phyloP scores from a whole-genome alignment of 1,140 invertebrate species.

The Listronotus oregonensis region DNA sequence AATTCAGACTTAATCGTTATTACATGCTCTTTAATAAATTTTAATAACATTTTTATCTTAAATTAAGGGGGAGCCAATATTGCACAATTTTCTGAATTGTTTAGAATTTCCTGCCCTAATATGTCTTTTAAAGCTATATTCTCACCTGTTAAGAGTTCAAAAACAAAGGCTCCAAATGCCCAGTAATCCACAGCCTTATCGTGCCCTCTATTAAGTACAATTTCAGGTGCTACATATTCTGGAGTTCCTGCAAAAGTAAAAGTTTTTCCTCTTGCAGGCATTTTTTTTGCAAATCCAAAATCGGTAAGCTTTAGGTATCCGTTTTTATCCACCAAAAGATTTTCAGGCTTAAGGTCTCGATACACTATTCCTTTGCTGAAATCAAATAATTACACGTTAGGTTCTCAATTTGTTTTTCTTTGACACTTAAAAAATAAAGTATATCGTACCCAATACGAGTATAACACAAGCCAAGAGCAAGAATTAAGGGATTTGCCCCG shows the following conservation, averaged over 20 bases:
- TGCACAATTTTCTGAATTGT: too few relatives aligned
- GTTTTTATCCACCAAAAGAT: slow-evolving; percentile 82
- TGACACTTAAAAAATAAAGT: too few relatives aligned
- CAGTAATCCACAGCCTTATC: slow-evolving; percentile 94
- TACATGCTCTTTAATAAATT: too few relatives aligned
- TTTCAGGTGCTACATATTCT: slow-evolving; percentile 91
- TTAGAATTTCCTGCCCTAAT: too few relatives aligned
- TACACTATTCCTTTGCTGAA: slow-evolving; percentile 79
- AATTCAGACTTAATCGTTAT: too few relatives aligned
- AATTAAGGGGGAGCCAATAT: too few relatives aligned
- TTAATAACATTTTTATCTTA: too few relatives aligned
- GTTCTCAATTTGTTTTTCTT: too few relatives aligned
- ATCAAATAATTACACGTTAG: background rate
- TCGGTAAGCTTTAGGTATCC: slow-evolving; percentile 97
- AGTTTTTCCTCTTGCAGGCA: slow-evolving; percentile 80
- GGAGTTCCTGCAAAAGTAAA: slow-evolving; percentile 98
- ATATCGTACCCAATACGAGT: too few relatives aligned
- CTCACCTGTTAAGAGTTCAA: slow-evolving; percentile 84
- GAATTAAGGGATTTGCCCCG: too few relatives aligned
- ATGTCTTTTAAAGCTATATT: background rate
- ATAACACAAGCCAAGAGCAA: too few relatives aligned
- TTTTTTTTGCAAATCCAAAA: slow-evolving; percentile 94
- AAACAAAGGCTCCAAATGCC: slow-evolving; percentile 91
- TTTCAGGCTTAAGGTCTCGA: slow-evolving; percentile 94
- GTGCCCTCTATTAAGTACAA: slow-evolving; percentile 90